Percentiles rank a stretch among this genome's conserved stretches.
These are phyloP conservation scores for Lamprotornis superbus DNA, from an alignment of 2,113 vertebrate genomes.

Conservation along the genomic window DNA sequence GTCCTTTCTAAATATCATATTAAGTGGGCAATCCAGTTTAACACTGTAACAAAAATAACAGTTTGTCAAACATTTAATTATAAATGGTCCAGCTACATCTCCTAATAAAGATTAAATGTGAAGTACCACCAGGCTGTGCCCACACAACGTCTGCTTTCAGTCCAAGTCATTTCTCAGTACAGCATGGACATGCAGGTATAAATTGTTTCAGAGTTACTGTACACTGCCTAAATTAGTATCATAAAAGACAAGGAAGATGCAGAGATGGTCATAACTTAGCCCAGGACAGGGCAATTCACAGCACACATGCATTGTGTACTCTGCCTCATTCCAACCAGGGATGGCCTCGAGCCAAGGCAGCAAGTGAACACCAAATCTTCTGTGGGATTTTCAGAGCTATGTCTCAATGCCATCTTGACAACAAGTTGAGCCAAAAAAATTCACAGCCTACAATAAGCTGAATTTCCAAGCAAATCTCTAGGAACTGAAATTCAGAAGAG, in stretches of 20 bases:
- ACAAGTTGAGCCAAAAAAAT: not conserved
- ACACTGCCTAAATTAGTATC: slow-evolving; percentile 33
- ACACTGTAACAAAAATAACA: not conserved
- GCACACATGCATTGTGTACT: not conserved
- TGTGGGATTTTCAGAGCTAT: not conserved
- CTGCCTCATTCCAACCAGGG: not conserved
- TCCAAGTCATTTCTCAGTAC: slow-evolving; percentile 32
- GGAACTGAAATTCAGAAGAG: not conserved
- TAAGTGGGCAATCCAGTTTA: not conserved
- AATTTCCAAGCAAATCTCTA: not conserved
- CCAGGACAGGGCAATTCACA: not conserved
- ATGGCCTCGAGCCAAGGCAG: not conserved
- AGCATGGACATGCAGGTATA: not conserved
- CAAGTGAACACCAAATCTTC: not conserved
- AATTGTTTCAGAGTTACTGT: not conserved
- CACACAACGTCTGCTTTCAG: slow-evolving; percentile 41
- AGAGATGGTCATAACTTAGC: not conserved
- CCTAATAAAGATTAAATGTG: slow-evolving; percentile 50
- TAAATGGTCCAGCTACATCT: slow-evolving; percentile 19
- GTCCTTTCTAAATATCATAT: not conserved
- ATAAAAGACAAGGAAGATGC: slow-evolving; percentile 17
- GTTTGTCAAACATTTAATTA: not conserved
- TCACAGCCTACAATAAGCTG: not conserved
- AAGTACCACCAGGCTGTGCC: slow-evolving; percentile 40
- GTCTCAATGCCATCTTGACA: not conserved